phyloP scores from a whole-genome alignment of 2,113 vertebrate genomes.

The Theropithecus gelada region DNA sequence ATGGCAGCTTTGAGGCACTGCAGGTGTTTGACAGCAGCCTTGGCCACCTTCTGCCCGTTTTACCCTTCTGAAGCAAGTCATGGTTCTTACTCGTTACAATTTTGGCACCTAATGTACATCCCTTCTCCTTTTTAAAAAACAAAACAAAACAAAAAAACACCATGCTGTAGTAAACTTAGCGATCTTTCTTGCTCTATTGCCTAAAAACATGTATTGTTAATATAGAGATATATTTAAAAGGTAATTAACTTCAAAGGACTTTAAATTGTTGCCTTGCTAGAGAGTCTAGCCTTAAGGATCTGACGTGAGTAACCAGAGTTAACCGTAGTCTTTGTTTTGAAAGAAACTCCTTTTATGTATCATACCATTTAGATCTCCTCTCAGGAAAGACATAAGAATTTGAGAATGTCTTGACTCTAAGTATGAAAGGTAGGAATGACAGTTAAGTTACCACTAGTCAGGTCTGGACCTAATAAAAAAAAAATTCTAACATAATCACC shows the following conservation, averaged over 20 bases:
- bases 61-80: background rate
- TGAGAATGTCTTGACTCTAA: conserved; percentile 1
- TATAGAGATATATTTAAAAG: conserved; percentile 35
- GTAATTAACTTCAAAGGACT: background rate
- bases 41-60: background rate
- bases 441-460: background rate
- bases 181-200: background rate
- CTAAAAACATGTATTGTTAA: background rate
- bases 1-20: conserved; percentile 74
- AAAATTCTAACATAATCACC: background rate
- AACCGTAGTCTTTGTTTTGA: conserved; percentile 38
- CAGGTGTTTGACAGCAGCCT: conserved; percentile 42
- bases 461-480: background rate
- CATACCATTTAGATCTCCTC: background rate
- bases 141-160: background rate
- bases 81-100: conserved; percentile 7
- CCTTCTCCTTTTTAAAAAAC: background rate
- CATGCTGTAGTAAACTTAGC: background rate
- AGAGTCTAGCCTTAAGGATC: background rate
- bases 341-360: background rate
- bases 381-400: background rate
- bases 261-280: background rate
- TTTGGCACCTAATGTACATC: background rate
- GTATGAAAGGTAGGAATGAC: conserved; percentile 27
- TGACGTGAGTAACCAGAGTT: background rate